These are phyloP conservation scores for Proctacanthus coquilletti DNA, from an alignment of 1,140 invertebrate species.

Conservation along the genomic window DNA sequence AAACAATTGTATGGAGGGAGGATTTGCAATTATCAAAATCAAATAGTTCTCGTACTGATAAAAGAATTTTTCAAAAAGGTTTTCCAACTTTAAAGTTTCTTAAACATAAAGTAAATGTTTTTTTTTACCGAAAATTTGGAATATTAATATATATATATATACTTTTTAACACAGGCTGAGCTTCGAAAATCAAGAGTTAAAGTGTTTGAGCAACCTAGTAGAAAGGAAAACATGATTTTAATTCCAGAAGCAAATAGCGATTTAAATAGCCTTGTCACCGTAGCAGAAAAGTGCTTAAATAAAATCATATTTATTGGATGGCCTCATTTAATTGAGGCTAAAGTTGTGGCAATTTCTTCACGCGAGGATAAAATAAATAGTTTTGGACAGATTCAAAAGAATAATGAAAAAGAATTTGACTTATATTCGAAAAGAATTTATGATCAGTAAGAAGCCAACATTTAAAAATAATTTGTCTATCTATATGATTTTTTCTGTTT, in stretches of 20 bases:
- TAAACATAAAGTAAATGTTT: too few species aligned
- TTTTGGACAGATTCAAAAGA: too few species aligned
- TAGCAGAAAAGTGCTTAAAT: constrained; percentile 49
- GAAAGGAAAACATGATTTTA: constrained; percentile 71
- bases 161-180: too few species aligned
- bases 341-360: constrained; percentile 23
- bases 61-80: too few species aligned
- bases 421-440: constrained; percentile 14
- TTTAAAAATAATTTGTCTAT: too few species aligned
- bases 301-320: constrained; percentile 66
- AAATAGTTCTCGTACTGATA: too few species aligned
- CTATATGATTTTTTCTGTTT: too few species aligned
- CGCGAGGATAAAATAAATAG: too few species aligned
- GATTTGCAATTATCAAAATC: too few species aligned
- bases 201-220: constrained; percentile 73
- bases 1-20: constrained; percentile 35
- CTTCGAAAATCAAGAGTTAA: constrained; percentile 56
- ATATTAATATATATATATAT: too few species aligned
- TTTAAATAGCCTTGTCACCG: constrained; percentile 27
- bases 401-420: constrained; percentile 15
- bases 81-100: too few species aligned
- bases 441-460: constrained; percentile 21
- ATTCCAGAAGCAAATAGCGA: constrained; percentile 27
- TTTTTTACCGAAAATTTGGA: too few species aligned
- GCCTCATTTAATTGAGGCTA: constrained; percentile 73